Percentiles rank a stretch among this genome's conserved stretches.
Evolutionary conservation across 2,797 vertebrate species (phyloP).

Genomic region (Leptatherina wallacei): DNA sequence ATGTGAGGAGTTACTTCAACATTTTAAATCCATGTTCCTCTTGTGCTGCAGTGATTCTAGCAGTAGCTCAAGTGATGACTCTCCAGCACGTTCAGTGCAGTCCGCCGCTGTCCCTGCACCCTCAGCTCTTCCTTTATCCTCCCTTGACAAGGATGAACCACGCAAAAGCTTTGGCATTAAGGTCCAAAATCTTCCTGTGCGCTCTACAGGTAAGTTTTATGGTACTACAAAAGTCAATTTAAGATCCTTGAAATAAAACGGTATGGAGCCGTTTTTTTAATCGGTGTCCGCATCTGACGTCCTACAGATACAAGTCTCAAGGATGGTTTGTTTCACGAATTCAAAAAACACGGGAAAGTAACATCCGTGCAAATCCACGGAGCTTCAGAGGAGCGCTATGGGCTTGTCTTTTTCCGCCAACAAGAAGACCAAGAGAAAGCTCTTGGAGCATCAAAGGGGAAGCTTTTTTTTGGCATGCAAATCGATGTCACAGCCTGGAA

Average conservation of each 20-base stretch:
- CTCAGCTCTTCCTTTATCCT: slow-evolving; percentile 89
- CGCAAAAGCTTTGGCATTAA: slow-evolving; percentile 99
- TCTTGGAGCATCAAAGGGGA: slow-evolving; percentile 94
- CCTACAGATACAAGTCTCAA: slow-evolving; percentile 96
- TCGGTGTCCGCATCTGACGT: slow-evolving; percentile 25
- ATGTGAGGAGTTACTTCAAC: slow-evolving; percentile 1
- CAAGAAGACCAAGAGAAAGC: slow-evolving; percentile 99
- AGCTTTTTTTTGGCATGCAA: slow-evolving; percentile 99
- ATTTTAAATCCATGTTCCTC: slow-evolving; percentile 35
- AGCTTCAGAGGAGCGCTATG: slow-evolving; percentile 94
- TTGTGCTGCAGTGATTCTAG: slow-evolving; percentile 91
- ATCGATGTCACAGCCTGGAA: slow-evolving; percentile 98
- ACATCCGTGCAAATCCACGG: slow-evolving; percentile 99
- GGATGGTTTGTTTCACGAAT: slow-evolving; percentile 98
- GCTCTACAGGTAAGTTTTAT: slow-evolving; percentile 91
- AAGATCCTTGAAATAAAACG: not conserved
- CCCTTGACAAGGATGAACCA: slow-evolving; percentile 97
- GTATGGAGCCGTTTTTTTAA: not conserved
- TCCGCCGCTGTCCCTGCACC: slow-evolving; percentile 96
- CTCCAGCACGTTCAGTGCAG: slow-evolving; percentile 95
- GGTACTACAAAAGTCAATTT: not conserved
- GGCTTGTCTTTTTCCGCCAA: slow-evolving; percentile 97
- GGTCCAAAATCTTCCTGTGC: slow-evolving; percentile 98
- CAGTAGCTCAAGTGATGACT: slow-evolving; percentile 97
- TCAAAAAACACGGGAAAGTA: slow-evolving; percentile 99